Base-by-base conservation (phyloP, 1,140 invertebrate species). In the Nasonia longicornis region DNA sequence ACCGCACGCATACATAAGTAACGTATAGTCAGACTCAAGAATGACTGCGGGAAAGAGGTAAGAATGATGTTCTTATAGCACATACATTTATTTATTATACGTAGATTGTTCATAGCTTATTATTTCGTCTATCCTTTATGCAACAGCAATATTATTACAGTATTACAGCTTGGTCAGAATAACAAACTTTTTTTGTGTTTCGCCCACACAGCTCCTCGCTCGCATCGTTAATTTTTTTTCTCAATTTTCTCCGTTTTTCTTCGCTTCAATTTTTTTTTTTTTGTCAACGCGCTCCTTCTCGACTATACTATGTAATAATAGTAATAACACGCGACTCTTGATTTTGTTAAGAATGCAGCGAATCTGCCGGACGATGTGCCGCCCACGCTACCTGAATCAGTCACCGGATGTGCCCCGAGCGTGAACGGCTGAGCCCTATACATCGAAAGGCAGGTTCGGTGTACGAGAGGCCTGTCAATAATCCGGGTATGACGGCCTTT, bases 1-100 rank as follows among this genome's bases (percentile, higher is more conserved):
- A 8, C 38, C 7, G 10, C 38, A 42, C 38, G 10, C 10, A 42
- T 42, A 7, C 38, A 8, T 11, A 42, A 42, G 10, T 42, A 42
- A 35, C 8, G 8, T 26, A 38, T 12, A 48, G 14, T 52, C 48
- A 52, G 16, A 52, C 4, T 52, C 48, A 20, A 52, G 48, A 14
- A 52, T 52, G 48, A 16, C 48, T 35, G 31, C 12, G 20, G 67
- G 52, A 48, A 31, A 31, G 64, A 42, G 71, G 38, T 71, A 79
- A 71, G 22, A 71, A 74, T 74, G 20, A 73, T 45, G 70, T 75
- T 80, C 12, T 86, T 87, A 86, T 88, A 90, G 88, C 89, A 90
- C 89, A 89, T 89, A 90, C 89, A 90, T 89, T 89, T 88, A 91
- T 90, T 89, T 90, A 90, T 90, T 89, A 91, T 90, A 90, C 85